Percentiles rank a stretch among this genome's conserved stretches.
Conservation (phyloP, 2,113 vertebrate genomes). For the Athene noctua region DNA sequence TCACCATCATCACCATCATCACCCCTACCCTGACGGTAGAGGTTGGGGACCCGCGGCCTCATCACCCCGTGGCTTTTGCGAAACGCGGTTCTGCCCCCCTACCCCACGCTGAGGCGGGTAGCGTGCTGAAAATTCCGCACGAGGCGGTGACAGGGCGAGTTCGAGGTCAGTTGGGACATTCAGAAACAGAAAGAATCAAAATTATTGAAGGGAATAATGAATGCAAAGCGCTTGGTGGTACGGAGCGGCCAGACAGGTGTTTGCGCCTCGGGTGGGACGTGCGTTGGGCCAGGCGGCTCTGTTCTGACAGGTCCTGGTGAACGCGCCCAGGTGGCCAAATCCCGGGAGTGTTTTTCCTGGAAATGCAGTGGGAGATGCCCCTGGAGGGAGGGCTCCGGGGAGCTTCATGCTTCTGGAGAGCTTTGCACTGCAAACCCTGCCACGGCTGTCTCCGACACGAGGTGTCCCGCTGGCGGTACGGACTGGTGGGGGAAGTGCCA, state of each 20-base stretch:
- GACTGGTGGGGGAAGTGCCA: fast-evolving
- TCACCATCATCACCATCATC: too few relatives aligned
- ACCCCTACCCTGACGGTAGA: too few relatives aligned
- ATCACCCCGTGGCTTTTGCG: too few relatives aligned
- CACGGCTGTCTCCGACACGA: fast-evolving
- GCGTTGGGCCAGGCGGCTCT: not conserved
- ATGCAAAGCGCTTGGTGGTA: fast-evolving
- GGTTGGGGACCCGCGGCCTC: too few relatives aligned
- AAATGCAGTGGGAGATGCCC: not conserved
- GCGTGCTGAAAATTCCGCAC: too few relatives aligned
- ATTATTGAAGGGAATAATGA: too few relatives aligned
- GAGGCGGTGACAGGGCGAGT: too few relatives aligned
- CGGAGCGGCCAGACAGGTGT: fast-evolving
- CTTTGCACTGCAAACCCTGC: not conserved
- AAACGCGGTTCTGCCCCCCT: too few relatives aligned
- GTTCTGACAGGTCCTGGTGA: not conserved
- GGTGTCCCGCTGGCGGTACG: fast-evolving
- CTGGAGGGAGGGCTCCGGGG: not conserved
- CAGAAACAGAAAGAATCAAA: not conserved
- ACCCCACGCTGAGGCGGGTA: not conserved
- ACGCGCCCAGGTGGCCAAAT: fast-evolving
- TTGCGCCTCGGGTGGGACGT: too few relatives aligned
- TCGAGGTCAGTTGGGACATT: fast-evolving
- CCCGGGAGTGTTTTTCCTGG: not conserved
- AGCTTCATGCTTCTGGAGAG: not conserved